Evolutionary conservation across 2,888 invertebrate genomes (phyloP), one percentile per base, ranked within the genome.

Genomic region (Apodemia mormo): DNA sequence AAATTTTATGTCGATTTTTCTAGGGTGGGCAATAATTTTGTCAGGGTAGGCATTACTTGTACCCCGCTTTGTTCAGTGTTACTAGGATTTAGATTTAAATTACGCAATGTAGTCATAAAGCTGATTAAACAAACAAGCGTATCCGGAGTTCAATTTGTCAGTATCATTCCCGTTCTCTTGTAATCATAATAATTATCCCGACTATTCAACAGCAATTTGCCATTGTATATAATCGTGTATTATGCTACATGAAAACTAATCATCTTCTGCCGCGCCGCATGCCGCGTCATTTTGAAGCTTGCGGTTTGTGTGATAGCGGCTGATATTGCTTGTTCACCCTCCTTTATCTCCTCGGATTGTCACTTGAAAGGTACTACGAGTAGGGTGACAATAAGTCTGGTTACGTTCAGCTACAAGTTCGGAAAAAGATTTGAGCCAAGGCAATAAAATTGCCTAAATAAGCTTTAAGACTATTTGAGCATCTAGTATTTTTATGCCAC

Each of bases 211-310:
- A 33, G 29, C 61, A 30, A 61, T 61, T 61, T 33, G 30, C 61
- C 61, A 61, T 61, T 61, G 30, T 61, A 61, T 14, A 33, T 61
- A 61, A 33, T 61, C 33, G 58, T 33, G 30, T 61, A 61, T 58
- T 61, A 61, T 58, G 56, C 22, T 22, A 58, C 29, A 58, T 61
- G 58, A 61, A 61, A 61, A 61, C 58, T 61, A 61, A 61, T 61
- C 58, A 61, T 61, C 30, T 33, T 61, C 58, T 33, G 58, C 58
- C 30, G 0, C 10, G 12, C 12, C 2, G 5, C 30, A 2, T 33
- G 58, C 12, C 12, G 12, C 12, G 30, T 12, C 30, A 61, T 30
- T 61, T 61, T 61, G 58, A 5, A 33, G 14, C 61, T 61, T 61
- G 61, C 14, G 37, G 30, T 37, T 37, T 61, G 12, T 14, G 7